phyloP scores from a whole-genome alignment of 2,888 invertebrate species.

The Myopa testacea region DNA sequence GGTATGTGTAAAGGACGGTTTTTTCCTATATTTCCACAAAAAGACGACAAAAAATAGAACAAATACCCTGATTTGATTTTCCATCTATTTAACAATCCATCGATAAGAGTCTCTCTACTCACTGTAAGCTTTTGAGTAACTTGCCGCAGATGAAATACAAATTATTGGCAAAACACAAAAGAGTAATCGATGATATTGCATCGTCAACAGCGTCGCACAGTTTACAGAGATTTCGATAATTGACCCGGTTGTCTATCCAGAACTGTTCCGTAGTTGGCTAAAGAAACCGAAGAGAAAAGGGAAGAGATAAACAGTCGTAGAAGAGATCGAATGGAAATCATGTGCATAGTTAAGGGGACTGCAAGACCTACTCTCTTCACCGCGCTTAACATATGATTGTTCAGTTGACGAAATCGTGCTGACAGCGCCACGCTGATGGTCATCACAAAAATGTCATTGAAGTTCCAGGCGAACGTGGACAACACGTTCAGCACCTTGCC shows the following conservation, averaged over 20 bases:
- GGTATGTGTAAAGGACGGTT: conserved; percentile 65
- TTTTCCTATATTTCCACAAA: conserved; percentile 54
- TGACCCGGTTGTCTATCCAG: conserved; percentile 71
- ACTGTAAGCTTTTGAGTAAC: conserved; percentile 71
- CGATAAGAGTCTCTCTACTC: too few relatives aligned
- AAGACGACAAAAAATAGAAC: not conserved
- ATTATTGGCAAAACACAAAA: conserved; percentile 72
- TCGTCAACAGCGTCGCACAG: conserved; percentile 70
- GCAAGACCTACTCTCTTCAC: conserved; percentile 66
- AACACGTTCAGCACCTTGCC: conserved; percentile 70
- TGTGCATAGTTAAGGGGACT: not conserved
- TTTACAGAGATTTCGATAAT: conserved; percentile 70
- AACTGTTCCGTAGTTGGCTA: conserved; percentile 62
- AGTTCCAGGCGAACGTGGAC: conserved; percentile 80
- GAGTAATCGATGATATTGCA: conserved; percentile 69
- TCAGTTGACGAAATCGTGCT: conserved; percentile 75
- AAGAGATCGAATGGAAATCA: not conserved
- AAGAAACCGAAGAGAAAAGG: not conserved
- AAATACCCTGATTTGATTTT: not conserved
- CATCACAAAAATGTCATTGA: conserved; percentile 79
- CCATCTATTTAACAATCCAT: too few relatives aligned
- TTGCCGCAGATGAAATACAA: conserved; percentile 74
- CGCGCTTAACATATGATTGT: conserved; percentile 68
- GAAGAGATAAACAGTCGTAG: too few relatives aligned
- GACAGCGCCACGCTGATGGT: conserved; percentile 76